A percentile compares a stretch with the other conserved stretches of the same genome.
These are phyloP conservation scores for Gopherus flavomarginatus DNA, from an alignment of 2,113 vertebrate species.

Conservation along the genomic window DNA sequence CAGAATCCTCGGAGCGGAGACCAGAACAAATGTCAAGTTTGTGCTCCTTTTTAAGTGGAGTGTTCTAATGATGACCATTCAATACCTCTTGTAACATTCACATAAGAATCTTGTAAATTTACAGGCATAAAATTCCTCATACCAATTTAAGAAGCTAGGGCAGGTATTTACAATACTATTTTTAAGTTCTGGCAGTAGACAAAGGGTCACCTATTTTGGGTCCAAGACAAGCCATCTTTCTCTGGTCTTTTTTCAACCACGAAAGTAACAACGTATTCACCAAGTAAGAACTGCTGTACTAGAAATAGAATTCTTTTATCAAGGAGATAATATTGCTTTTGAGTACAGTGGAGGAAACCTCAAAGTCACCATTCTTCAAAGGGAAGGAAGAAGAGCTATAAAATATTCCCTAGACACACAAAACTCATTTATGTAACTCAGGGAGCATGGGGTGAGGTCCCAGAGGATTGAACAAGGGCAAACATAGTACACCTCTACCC, in stretches of 20 bases:
- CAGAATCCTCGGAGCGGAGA: neutral
- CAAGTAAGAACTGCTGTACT: fast-evolving
- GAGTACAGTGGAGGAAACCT: neutral
- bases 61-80: neutral
- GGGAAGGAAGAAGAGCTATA: neutral
- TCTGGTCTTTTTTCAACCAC: neutral
- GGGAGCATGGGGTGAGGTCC: neutral
- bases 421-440: no score
- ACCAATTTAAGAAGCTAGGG: neutral
- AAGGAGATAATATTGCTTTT: neutral
- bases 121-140: neutral
- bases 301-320: neutral
- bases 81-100: neutral
- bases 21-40: neutral
- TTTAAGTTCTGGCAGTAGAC: neutral
- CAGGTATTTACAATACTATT: neutral
- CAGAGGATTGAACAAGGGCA: neutral
- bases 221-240: neutral
- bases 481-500: neutral
- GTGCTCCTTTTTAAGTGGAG: neutral
- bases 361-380: neutral
- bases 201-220: neutral
- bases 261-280: neutral
- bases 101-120: neutral
- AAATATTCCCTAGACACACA: neutral